phyloP scores from a whole-genome alignment of 2,113 vertebrate genomes.

The Oryzias javanicus region DNA sequence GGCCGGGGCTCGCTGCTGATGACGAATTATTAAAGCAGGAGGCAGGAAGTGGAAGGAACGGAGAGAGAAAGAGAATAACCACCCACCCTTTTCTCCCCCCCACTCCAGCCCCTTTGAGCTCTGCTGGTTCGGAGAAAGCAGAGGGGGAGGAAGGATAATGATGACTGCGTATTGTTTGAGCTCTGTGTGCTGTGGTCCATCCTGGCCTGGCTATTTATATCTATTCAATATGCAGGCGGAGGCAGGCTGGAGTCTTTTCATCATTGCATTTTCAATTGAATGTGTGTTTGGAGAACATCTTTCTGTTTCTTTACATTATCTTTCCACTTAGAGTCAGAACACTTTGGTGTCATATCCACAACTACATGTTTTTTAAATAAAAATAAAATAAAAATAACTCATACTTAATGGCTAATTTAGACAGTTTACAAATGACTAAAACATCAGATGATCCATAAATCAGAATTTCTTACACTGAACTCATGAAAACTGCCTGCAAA shows the following conservation, averaged over 20 bases:
- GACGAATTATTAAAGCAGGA: slow-evolving; percentile 59
- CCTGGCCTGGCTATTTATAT: slow-evolving; percentile 68
- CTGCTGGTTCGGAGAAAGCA: slow-evolving; percentile 47
- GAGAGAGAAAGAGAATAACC: slow-evolving; percentile 54
- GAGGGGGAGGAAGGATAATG: slow-evolving; percentile 55
- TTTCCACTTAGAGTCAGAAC: slow-evolving; percentile 15
- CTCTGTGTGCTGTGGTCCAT: slow-evolving; percentile 52
- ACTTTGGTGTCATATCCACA: neutral
- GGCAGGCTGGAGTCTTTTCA: slow-evolving; percentile 58
- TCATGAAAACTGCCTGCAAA: no score
- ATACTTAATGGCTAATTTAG: no score
- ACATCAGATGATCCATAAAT: no score
- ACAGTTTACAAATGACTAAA: no score
- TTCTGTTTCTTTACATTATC: slow-evolving; percentile 26
- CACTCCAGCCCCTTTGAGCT: slow-evolving; percentile 5
- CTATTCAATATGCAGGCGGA: slow-evolving; percentile 55
- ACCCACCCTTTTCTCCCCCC: slow-evolving; percentile 9
- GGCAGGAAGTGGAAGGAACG: slow-evolving; percentile 66
- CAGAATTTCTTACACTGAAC: no score
- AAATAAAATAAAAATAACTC: no score
- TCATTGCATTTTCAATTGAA: slow-evolving; percentile 45
- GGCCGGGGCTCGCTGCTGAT: slow-evolving; percentile 28
- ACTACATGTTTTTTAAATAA: neutral
- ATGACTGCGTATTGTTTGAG: slow-evolving; percentile 69
- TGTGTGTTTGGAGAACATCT: slow-evolving; percentile 21